These are phyloP conservation scores for Parascotia fuliginaria DNA, from an alignment of 2,888 invertebrate species.

Conservation along the genomic window DNA sequence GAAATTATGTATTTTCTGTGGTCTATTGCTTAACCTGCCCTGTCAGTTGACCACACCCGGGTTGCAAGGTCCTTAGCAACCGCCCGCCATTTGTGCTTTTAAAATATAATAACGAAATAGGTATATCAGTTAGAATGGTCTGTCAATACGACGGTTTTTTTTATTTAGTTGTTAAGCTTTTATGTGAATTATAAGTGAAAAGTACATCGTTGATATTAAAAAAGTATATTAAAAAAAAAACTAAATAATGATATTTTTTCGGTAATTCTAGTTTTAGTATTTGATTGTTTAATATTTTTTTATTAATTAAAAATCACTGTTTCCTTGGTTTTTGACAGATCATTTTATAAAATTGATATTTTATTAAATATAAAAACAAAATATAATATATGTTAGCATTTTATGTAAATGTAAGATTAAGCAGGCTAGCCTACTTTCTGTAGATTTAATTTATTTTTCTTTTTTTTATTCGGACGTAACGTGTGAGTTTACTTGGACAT, in stretches of 20 bases:
- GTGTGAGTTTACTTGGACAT: conserved; percentile 32
- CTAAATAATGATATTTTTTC: conserved; percentile 10
- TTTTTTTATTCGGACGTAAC: conserved; percentile 40
- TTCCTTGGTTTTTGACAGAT: conserved; percentile 19
- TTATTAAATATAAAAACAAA: conserved; percentile 45
- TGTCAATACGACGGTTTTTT: conserved; percentile 13
- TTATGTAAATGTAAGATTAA: conserved; percentile 52
- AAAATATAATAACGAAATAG: conserved; percentile 56
- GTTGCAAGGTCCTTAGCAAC: conserved; percentile 18
- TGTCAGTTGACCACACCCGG: neutral
- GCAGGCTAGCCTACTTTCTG: conserved; percentile 48
- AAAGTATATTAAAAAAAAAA: conserved; percentile 7
- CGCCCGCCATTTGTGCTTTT: conserved; percentile 79
- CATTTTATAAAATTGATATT: conserved; percentile 40
- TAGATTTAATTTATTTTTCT: conserved; percentile 44
- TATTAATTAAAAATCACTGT: neutral
- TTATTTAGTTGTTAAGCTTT: neutral
- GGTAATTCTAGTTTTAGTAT: neutral
- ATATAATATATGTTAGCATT: conserved; percentile 60
- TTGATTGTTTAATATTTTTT: no score
- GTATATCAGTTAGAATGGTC: conserved; percentile 40
- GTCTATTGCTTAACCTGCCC: no score
- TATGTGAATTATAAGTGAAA: neutral
- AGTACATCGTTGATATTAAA: conserved; percentile 12
- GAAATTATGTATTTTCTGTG: no score